A percentile compares a stretch with the other conserved stretches of the same genome.
phyloP scores from a whole-genome alignment of 2,113 vertebrate genomes.

The Varanus komodoensis region DNA sequence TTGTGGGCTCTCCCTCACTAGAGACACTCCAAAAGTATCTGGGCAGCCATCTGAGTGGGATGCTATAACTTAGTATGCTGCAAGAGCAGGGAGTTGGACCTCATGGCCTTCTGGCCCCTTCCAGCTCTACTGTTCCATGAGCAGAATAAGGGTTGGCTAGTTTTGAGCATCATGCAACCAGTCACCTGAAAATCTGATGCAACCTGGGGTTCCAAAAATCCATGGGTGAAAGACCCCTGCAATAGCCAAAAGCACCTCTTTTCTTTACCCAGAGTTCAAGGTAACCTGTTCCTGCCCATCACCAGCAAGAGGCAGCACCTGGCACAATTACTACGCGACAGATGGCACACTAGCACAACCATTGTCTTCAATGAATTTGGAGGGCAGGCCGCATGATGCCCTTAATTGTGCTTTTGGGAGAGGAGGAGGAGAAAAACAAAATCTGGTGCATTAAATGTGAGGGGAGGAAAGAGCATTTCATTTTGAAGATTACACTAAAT shows the following conservation, averaged over 20 bases:
- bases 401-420: neutral
- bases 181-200: neutral
- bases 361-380: neutral
- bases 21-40: too few species aligned
- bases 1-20: too few species aligned
- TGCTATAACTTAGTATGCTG: too few species aligned
- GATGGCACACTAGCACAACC: neutral
- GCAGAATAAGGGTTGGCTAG: too few species aligned
- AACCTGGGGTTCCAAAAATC: neutral
- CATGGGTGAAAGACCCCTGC: neutral
- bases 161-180: too few species aligned
- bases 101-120: too few species aligned
- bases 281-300: too few species aligned
- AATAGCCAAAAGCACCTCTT: neutral
- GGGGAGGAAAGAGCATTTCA: neutral
- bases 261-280: neutral
- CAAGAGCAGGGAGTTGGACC: too few species aligned
- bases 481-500: neutral
- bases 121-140: too few species aligned
- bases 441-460: neutral
- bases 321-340: too few species aligned
- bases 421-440: neutral
- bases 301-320: too few species aligned
- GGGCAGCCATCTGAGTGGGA: too few species aligned
- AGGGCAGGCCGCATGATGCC: neutral